A percentile compares a stretch with the other conserved stretches of the same genome.
Evolutionary conservation across 2,113 vertebrate genomes (phyloP).

Genomic region (Prionailurus bengalensis): DNA sequence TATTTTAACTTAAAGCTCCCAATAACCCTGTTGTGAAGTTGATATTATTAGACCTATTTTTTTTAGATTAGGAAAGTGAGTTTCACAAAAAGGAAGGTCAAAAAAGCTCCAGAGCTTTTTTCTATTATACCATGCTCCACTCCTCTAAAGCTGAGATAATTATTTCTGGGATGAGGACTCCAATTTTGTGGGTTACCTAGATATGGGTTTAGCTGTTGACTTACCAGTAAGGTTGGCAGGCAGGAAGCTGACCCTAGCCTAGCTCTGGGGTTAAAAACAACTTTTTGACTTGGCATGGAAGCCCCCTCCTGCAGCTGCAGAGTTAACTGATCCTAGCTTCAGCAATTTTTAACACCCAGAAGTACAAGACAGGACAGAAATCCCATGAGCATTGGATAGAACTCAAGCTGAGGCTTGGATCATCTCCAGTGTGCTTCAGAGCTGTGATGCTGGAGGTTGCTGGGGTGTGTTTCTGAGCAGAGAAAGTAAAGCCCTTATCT

Average conservation of each 20-base stretch:
- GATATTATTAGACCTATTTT: slow-evolving; percentile 38
- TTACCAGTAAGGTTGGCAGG: neutral
- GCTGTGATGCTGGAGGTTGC: slow-evolving; percentile 31
- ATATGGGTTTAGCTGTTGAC: neutral
- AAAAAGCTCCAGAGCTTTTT: neutral
- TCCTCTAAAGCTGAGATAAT: slow-evolving; percentile 32
- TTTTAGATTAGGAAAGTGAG: slow-evolving; percentile 34
- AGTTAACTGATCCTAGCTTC: slow-evolving; percentile 40
- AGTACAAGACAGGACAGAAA: neutral
- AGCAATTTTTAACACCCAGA: neutral
- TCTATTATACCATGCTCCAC: neutral
- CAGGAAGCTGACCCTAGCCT: neutral
- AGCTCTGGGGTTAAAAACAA: neutral
- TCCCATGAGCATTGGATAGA: neutral
- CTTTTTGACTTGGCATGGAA: slow-evolving; percentile 40
- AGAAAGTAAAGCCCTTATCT: slow-evolving; percentile 68
- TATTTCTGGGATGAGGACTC: slow-evolving; percentile 51
- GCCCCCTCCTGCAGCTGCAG: neutral
- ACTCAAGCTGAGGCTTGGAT: neutral
- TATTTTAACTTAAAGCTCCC: slow-evolving; percentile 59
- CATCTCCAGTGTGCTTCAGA: slow-evolving; percentile 44
- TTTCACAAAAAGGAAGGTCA: slow-evolving; percentile 44
- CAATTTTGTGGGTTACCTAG: slow-evolving; percentile 3
- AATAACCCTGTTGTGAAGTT: slow-evolving; percentile 13
- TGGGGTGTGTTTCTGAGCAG: slow-evolving; percentile 40